phyloP scores from a whole-genome alignment of 2,113 vertebrate species.

The Felis catus region DNA sequence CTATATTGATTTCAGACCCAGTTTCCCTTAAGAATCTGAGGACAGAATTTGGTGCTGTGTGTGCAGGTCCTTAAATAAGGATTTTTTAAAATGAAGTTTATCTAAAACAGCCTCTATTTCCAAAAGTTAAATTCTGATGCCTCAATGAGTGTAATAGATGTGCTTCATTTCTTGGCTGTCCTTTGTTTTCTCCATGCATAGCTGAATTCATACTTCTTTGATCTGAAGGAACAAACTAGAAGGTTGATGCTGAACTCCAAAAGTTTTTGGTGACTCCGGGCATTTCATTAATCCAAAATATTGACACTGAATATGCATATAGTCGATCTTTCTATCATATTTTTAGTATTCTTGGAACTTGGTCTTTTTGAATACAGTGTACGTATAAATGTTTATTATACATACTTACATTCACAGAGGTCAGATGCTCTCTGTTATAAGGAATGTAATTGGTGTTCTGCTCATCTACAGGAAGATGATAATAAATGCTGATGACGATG shows the following conservation, averaged over 20 bases:
- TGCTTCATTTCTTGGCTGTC: slow-evolving; percentile 29
- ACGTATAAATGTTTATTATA: not conserved
- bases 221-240: not conserved
- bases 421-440: not conserved
- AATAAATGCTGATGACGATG: not conserved
- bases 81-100: slow-evolving; percentile 26
- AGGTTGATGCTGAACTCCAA: not conserved
- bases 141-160: not conserved
- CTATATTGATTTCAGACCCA: slow-evolving; percentile 74
- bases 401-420: not conserved
- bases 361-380: not conserved
- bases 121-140: slow-evolving; percentile 24
- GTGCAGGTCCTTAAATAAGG: slow-evolving; percentile 54
- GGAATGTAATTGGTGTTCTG: not conserved
- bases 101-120: slow-evolving; percentile 25
- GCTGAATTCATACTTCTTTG: not conserved
- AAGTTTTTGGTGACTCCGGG: not conserved
- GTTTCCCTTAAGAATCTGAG: slow-evolving; percentile 63
- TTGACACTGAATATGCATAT: not conserved
- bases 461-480: not conserved
- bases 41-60: slow-evolving; percentile 44
- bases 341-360: not conserved
- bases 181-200: not conserved
- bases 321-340: not conserved
- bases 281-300: not conserved